Percentiles rank a stretch among this genome's conserved stretches.
phyloP scores from a whole-genome alignment of 2,113 vertebrate genomes.

The Saimiri boliviensis region DNA sequence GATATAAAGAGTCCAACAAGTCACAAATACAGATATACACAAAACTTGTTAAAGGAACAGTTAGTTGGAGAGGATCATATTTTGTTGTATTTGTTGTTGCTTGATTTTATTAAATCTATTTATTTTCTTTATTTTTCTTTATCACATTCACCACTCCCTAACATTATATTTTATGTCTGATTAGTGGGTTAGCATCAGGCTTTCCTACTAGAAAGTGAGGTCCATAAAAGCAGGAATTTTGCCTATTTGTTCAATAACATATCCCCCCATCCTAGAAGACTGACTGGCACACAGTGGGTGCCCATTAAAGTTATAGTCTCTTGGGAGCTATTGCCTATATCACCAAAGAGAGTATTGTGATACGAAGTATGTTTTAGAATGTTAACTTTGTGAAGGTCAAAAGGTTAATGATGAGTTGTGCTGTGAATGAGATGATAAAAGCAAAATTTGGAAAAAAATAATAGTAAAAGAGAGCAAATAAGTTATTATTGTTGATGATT shows the following conservation, averaged over 20 bases:
- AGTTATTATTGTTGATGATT: no score
- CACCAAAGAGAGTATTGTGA: background rate
- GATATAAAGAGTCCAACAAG: background rate
- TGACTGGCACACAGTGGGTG: background rate
- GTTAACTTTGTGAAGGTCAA: background rate
- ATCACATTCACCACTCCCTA: background rate
- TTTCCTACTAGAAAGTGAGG: conserved; percentile 6
- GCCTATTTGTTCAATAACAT: background rate
- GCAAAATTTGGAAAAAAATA: background rate
- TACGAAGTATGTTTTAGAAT: background rate
- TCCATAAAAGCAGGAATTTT: background rate
- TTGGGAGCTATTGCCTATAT: background rate
- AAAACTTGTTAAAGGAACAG: background rate
- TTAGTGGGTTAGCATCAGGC: background rate
- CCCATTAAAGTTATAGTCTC: background rate
- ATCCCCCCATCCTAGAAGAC: background rate
- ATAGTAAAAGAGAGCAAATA: background rate
- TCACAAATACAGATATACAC: background rate
- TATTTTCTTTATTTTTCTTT: background rate
- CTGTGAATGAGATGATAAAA: background rate
- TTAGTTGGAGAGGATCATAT: background rate
- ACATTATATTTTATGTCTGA: background rate
- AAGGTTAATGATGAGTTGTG: background rate
- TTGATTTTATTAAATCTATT: background rate
- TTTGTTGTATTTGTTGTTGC: background rate